phyloP scores from a whole-genome alignment of 2,113 vertebrate genomes.

The Carollia perspicillata region DNA sequence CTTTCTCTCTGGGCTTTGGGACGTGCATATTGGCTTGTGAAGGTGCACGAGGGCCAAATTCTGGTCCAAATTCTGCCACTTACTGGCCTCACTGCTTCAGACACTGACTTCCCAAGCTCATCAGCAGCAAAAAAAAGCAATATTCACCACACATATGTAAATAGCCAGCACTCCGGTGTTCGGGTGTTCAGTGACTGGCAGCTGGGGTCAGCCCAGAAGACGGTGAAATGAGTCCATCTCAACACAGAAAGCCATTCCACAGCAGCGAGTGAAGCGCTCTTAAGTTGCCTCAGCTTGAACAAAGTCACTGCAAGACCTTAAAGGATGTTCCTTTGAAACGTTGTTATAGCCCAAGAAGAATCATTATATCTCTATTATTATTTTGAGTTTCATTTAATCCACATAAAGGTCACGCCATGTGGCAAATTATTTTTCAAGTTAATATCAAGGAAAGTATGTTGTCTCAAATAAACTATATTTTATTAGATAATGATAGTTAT shows the following conservation, averaged over 20 bases:
- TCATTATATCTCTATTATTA: not conserved
- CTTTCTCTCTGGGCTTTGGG: not conserved
- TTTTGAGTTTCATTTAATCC: not conserved
- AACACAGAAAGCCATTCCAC: not conserved
- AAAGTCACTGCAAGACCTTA: not conserved
- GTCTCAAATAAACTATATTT: constrained; percentile 9
- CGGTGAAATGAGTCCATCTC: not conserved
- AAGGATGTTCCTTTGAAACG: not conserved
- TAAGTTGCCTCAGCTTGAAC: not conserved
- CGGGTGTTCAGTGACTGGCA: not conserved
- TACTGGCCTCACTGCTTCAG: not conserved
- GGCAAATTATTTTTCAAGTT: constrained; percentile 32
- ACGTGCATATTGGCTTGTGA: not conserved
- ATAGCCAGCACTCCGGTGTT: not conserved
- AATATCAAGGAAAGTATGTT: not conserved
- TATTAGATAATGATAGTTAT: not conserved
- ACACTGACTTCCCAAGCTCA: not conserved
- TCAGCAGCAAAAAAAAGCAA: not conserved
- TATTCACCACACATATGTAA: not conserved
- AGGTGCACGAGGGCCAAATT: not conserved
- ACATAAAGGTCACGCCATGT: not conserved
- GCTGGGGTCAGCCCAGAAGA: not conserved
- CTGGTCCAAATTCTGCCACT: not conserved
- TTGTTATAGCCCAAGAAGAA: not conserved
- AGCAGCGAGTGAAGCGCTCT: not conserved